Conservation (phyloP, 2,797 vertebrate species). For the Molossus alvarezi region DNA sequence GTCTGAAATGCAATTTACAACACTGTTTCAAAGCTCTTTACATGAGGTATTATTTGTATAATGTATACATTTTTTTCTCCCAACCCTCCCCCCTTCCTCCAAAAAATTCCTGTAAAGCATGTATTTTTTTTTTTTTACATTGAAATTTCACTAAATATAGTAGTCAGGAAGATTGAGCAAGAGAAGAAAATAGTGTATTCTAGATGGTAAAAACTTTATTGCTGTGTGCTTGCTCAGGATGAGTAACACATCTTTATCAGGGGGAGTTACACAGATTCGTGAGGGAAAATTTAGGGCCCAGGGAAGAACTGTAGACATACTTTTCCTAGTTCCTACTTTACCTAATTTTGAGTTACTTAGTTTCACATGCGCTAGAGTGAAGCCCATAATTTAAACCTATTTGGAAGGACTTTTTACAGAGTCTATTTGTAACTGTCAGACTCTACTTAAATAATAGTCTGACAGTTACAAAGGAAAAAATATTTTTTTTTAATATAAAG, state of each 20-base stretch:
- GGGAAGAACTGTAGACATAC: background rate
- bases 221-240: conserved; percentile 28
- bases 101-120: conserved; percentile 59
- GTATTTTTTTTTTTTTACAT: conserved; percentile 49
- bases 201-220: background rate
- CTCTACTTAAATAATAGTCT: too few species aligned
- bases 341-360: conserved; percentile 58
- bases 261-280: background rate
- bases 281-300: conserved; percentile 16
- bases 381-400: conserved; percentile 51
- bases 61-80: conserved; percentile 78
- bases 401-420: conserved; percentile 54
- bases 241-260: conserved; percentile 49
- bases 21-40: conserved; percentile 87
- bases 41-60: conserved; percentile 72
- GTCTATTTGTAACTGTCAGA: too few species aligned
- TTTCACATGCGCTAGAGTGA: conserved; percentile 33
- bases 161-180: conserved; percentile 6
- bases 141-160: conserved; percentile 78
- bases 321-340: conserved; percentile 23
- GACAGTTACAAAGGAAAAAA: conserved; percentile 41
- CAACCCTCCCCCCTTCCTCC: background rate
- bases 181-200: conserved; percentile 23
- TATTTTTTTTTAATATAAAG: conserved; percentile 55
- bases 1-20: conserved; percentile 84